A percentile compares a stretch with the other conserved stretches of the same genome.
phyloP scores from a whole-genome alignment of 1,140 invertebrate genomes.

The Sitophilus oryzae region DNA sequence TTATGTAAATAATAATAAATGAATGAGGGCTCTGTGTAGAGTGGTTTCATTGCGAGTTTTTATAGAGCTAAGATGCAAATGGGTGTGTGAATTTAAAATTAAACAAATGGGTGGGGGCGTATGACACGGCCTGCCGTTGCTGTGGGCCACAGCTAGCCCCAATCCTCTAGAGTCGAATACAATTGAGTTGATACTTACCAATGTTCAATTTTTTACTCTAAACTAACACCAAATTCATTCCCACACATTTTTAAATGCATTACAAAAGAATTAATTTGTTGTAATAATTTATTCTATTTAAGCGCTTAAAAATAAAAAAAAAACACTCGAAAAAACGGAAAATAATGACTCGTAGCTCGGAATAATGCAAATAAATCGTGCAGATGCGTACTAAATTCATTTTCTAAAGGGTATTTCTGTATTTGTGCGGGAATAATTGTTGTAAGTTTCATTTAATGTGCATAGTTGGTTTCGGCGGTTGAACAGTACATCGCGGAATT shows the following conservation, averaged over 20 bases:
- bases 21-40: too few species aligned
- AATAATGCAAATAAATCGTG: too few species aligned
- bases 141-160: conserved; percentile 53
- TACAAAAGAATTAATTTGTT: too few species aligned
- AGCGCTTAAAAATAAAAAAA: too few species aligned
- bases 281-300: too few species aligned
- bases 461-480: neutral
- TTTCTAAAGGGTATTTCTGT: conserved; percentile 10
- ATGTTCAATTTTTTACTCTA: too few species aligned
- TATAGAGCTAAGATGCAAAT: conserved; percentile 1
- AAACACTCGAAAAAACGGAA: too few species aligned
- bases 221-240: too few species aligned
- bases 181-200: conserved; percentile 30
- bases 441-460: neutral
- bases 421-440: conserved; percentile 8
- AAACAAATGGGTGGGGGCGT: conserved; percentile 46
- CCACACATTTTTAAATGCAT: too few species aligned
- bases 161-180: conserved; percentile 44
- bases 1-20: too few species aligned
- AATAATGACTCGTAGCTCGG: too few species aligned
- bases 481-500: neutral
- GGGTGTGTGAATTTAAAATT: conserved; percentile 10
- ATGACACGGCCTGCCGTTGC: conserved; percentile 59
- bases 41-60: neutral
- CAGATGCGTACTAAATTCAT: too few species aligned